These are phyloP conservation scores for Prunella himalayana DNA, from an alignment of 2,113 vertebrate genomes.

Conservation along the genomic window DNA sequence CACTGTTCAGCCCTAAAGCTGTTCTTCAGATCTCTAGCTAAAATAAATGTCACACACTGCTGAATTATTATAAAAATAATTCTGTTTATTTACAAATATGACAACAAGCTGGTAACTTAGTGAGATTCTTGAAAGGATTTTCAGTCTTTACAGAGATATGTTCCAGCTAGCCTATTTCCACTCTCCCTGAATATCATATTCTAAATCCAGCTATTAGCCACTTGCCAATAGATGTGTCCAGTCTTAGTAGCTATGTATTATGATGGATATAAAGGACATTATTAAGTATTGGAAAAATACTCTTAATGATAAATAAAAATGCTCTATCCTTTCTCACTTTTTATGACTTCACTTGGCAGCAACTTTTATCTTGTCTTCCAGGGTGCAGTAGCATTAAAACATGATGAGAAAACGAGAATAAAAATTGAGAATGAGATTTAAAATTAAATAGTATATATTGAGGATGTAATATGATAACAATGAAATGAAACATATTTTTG, in stretches of 20 bases:
- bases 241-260: background rate
- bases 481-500: background rate
- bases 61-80: conserved; percentile 65
- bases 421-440: background rate
- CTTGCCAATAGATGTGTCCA: background rate
- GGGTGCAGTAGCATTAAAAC: background rate
- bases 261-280: background rate
- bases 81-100: conserved; percentile 66
- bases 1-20: conserved; percentile 43
- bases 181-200: background rate
- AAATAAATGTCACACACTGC: conserved; percentile 60
- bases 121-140: conserved; percentile 30
- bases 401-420: background rate
- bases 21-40: conserved; percentile 54
- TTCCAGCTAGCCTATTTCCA: background rate
- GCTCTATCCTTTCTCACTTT: background rate
- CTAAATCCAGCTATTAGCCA: background rate
- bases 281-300: background rate
- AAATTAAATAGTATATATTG: background rate
- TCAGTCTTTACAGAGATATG: background rate
- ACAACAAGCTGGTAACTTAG: conserved; percentile 14
- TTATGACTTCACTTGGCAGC: background rate
- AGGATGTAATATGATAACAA: background rate
- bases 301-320: background rate
- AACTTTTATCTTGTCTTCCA: background rate